These are phyloP conservation scores for Omphaloscelis lunosa DNA, from an alignment of 2,888 invertebrate genomes.

Conservation along the genomic window DNA sequence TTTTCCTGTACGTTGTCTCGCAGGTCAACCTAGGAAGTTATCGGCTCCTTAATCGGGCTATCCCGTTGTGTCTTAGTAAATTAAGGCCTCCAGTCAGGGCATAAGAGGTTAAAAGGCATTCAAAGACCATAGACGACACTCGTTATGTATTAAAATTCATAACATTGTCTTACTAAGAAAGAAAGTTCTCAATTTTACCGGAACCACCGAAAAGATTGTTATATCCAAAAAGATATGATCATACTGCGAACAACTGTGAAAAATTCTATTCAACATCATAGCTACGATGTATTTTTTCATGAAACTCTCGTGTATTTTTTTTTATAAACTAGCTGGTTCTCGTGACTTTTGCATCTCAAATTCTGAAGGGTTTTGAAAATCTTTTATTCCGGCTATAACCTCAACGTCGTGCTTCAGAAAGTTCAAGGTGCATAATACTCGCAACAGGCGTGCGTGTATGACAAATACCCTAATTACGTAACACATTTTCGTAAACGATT, in stretches of 20 bases:
- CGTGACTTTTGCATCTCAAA: background rate
- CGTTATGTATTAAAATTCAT: slow-evolving; percentile 17
- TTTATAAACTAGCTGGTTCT: background rate
- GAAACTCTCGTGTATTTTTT: slow-evolving; percentile 17
- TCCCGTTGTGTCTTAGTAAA: no score
- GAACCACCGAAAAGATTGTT: slow-evolving; percentile 39
- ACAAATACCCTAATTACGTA: no score
- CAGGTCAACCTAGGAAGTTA: no score
- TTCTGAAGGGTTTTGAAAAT: no score
- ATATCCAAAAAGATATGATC: slow-evolving; percentile 47
- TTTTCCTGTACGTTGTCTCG: no score
- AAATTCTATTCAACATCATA: slow-evolving; percentile 32
- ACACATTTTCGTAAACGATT: no score
- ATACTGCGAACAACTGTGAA: slow-evolving; percentile 34
- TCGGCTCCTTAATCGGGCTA: no score
- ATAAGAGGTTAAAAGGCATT: background rate
- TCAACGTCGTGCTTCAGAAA: background rate
- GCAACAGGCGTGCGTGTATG: background rate
- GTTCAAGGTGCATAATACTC: background rate
- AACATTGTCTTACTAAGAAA: slow-evolving; percentile 30
- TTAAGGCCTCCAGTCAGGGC: no score
- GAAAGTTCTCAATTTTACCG: slow-evolving; percentile 28
- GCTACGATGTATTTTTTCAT: slow-evolving; percentile 20
- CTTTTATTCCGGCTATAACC: background rate
- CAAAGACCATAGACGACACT: background rate